Conservation (phyloP, 2,888 invertebrate genomes). For the Xestia c-nigrum region DNA sequence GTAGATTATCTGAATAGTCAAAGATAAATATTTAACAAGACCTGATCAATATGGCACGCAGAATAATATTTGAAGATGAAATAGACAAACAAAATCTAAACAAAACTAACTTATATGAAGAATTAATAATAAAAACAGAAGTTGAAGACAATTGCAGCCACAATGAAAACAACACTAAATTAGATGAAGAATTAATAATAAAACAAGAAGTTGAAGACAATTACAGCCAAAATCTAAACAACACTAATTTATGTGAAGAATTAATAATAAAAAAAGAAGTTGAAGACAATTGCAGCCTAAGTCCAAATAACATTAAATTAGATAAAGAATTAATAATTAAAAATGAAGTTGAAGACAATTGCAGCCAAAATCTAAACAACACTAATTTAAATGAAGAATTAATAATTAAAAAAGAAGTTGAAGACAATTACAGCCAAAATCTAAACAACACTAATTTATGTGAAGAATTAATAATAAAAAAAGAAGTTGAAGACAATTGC, state of each 20-base stretch:
- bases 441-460: not conserved
- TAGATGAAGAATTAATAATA: too few relatives aligned
- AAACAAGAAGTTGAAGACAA: too few relatives aligned
- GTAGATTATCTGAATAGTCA: not conserved
- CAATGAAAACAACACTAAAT: too few relatives aligned
- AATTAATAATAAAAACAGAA: too few relatives aligned
- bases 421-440: too few relatives aligned
- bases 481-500: not conserved
- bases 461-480: not conserved
- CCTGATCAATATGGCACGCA: conserved; percentile 20
- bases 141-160: too few relatives aligned
- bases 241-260: not conserved
- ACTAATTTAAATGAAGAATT: too few relatives aligned
- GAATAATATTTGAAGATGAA: conserved; percentile 38
- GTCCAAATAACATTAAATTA: not conserved
- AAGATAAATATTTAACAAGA: not conserved
- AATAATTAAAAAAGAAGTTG: not conserved
- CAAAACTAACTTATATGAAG: too few relatives aligned
- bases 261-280: not conserved
- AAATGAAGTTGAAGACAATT: not conserved
- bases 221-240: not conserved
- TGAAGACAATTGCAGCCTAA: too few relatives aligned
- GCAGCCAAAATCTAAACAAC: not conserved
- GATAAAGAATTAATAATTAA: not conserved
- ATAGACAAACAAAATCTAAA: not conserved